Evolutionary conservation across 2,888 invertebrate genomes (phyloP).

Genomic region (Helleia helle): DNA sequence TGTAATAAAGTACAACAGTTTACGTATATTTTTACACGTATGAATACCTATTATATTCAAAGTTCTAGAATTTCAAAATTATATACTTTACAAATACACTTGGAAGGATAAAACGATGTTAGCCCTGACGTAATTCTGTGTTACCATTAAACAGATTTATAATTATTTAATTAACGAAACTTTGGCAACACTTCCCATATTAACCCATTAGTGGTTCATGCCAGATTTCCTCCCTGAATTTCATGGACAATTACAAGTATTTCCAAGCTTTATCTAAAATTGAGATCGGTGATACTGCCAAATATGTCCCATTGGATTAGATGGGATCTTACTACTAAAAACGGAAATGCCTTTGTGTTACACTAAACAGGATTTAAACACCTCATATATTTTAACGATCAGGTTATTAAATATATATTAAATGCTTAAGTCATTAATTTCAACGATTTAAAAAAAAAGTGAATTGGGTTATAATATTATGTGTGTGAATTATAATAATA

Average conservation of each 20-base stretch:
- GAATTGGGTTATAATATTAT: no score
- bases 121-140: not conserved
- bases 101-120: not conserved
- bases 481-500: no score
- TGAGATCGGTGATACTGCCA: conserved; percentile 24
- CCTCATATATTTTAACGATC: no score
- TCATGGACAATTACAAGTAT: conserved; percentile 24
- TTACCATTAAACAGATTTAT: conserved; percentile 11
- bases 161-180: conserved; percentile 11
- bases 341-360: not conserved
- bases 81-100: not conserved
- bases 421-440: no score
- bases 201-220: conserved; percentile 14
- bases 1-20: no score
- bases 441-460: no score
- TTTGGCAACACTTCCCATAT: conserved; percentile 14
- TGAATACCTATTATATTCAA: no score
- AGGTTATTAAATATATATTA: no score
- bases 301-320: conserved; percentile 22
- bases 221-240: conserved; percentile 21
- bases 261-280: conserved; percentile 25
- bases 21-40: no score
- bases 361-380: conserved; percentile 4
- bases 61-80: no score
- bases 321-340: conserved; percentile 13